phyloP scores from a whole-genome alignment of 2,113 vertebrate species.

The Pygathrix nemaeus region DNA sequence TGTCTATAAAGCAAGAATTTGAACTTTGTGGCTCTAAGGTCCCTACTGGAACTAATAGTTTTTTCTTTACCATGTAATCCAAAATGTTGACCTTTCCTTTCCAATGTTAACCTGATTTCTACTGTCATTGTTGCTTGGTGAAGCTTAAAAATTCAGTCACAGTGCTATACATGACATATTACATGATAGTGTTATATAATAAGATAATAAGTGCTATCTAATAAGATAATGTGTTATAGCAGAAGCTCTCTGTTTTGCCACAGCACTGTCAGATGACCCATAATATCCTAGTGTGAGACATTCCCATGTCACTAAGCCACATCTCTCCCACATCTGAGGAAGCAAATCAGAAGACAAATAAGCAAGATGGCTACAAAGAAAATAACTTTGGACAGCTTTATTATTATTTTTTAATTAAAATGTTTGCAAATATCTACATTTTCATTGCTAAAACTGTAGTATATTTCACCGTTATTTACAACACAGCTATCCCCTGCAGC shows the following conservation, averaged over 20 bases:
- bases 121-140: not conserved
- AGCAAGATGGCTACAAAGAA: not conserved
- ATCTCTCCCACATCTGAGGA: not conserved
- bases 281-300: not conserved
- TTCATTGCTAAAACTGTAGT: not conserved
- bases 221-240: not conserved
- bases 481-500: no score
- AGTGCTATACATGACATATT: rapidly evolving
- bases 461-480: not conserved
- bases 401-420: not conserved
- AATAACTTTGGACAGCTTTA: not conserved
- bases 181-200: rapidly evolving
- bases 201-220: not conserved
- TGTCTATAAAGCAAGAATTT: not conserved
- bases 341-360: not conserved
- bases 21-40: not conserved
- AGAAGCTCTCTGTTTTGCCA: not conserved
- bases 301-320: no score
- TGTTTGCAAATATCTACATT: not conserved
- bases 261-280: rapidly evolving
- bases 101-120: not conserved
- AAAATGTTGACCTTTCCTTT: not conserved
- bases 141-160: not conserved
- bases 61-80: not conserved
- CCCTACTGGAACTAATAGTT: not conserved